Evolutionary conservation across 2,888 invertebrate genomes (phyloP).

Genomic region (Malthinus seriepunctatus): DNA sequence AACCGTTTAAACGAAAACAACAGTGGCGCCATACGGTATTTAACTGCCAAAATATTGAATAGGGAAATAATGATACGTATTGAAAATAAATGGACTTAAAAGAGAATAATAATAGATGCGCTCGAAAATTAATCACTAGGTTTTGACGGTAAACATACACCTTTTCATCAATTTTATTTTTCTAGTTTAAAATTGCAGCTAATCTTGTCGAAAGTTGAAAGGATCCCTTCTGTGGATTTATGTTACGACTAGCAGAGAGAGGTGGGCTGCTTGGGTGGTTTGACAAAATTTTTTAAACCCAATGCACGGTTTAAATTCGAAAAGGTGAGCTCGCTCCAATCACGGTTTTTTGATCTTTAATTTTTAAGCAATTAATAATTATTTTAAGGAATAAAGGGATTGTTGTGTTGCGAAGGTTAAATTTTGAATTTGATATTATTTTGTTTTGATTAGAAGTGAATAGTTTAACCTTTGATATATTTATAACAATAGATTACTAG

Average conservation of each 20-base stretch:
- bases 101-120: constrained; percentile 35
- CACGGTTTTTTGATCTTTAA: too few relatives aligned
- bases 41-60: constrained; percentile 43
- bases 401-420: too few relatives aligned
- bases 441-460: not conserved
- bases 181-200: constrained; percentile 33
- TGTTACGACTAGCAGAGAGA: constrained; percentile 5
- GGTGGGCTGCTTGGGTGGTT: constrained; percentile 25
- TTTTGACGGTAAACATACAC: constrained; percentile 32
- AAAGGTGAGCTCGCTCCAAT: too few relatives aligned
- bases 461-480: constrained; percentile 1
- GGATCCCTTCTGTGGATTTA: constrained; percentile 24
- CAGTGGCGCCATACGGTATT: constrained; percentile 39
- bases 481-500: not conserved
- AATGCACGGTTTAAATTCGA: too few relatives aligned
- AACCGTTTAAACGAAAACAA: constrained; percentile 28
- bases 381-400: too few relatives aligned
- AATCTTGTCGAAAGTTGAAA: constrained; percentile 33
- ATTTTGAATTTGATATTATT: too few relatives aligned
- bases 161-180: constrained; percentile 31
- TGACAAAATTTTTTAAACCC: constrained; percentile 7
- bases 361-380: too few relatives aligned
- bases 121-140: constrained; percentile 35
- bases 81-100: constrained; percentile 34
- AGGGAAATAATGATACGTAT: constrained; percentile 39